Conservation (phyloP, 2,888 invertebrate genomes). For the Dascillus cervinus region DNA sequence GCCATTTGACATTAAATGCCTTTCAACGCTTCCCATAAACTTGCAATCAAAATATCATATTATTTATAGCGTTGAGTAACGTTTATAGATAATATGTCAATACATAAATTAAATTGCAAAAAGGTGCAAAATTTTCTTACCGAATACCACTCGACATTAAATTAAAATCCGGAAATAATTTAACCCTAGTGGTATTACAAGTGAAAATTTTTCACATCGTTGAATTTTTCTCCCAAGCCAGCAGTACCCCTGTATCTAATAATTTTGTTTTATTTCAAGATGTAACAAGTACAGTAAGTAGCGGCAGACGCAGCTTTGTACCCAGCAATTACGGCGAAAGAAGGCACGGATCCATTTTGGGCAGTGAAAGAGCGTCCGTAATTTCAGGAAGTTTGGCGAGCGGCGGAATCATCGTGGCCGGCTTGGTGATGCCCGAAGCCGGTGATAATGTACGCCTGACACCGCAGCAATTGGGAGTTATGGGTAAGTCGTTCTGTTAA, state of each 20-base stretch:
- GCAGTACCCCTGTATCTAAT: too few relatives aligned
- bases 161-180: too few relatives aligned
- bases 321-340: slow-evolving; percentile 35
- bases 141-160: too few relatives aligned
- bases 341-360: slow-evolving; percentile 44
- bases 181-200: too few relatives aligned
- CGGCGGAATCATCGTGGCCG: slow-evolving; percentile 35
- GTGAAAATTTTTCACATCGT: neutral
- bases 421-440: slow-evolving; percentile 27
- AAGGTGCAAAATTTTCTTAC: too few relatives aligned
- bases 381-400: slow-evolving; percentile 59
- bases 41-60: too few relatives aligned
- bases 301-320: slow-evolving; percentile 54
- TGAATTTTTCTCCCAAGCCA: too few relatives aligned
- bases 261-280: slow-evolving; percentile 31
- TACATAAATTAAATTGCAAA: too few relatives aligned
- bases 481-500: slow-evolving; percentile 79
- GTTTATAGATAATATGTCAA: too few relatives aligned
- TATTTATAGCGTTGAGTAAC: too few relatives aligned
- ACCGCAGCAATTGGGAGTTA: slow-evolving; percentile 81
- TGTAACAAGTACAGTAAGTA: slow-evolving; percentile 57
- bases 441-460: slow-evolving; percentile 61
- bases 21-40: too few relatives aligned
- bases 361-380: slow-evolving; percentile 58
- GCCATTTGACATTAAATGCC: too few relatives aligned